phyloP scores from a whole-genome alignment of 2,797 vertebrate genomes.

The Carcharodon carcharias region DNA sequence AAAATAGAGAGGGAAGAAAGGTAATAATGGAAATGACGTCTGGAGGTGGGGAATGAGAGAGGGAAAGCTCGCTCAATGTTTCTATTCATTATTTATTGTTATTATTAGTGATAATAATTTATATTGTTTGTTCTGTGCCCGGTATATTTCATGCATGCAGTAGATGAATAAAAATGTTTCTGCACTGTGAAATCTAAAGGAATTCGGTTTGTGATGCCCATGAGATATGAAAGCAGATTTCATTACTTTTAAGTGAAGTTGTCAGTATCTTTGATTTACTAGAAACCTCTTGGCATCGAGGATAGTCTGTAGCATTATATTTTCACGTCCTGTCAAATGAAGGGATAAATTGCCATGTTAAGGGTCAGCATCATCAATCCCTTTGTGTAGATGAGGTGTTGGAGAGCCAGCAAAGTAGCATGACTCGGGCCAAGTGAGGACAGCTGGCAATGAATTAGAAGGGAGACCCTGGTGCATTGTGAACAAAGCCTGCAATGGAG shows the following conservation, averaged over 20 bases:
- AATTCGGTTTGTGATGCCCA: background rate
- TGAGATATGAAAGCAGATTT: background rate
- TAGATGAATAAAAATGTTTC: background rate
- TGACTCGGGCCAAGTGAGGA: constrained; percentile 20
- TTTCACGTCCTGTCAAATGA: constrained; percentile 42
- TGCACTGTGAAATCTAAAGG: background rate
- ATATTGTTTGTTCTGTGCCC: background rate
- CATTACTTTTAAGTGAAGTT: constrained; percentile 28
- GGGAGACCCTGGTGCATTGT: background rate
- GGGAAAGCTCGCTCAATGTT: background rate
- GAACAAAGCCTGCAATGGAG: background rate
- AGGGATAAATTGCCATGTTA: constrained; percentile 46
- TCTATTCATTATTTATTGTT: background rate
- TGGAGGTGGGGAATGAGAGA: background rate
- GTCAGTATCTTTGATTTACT: background rate
- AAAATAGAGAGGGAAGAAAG: background rate
- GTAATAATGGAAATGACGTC: too few relatives aligned
- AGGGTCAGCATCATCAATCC: constrained; percentile 37
- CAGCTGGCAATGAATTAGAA: constrained; percentile 35
- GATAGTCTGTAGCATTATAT: constrained; percentile 43
- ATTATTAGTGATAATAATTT: background rate
- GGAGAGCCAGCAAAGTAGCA: constrained; percentile 21
- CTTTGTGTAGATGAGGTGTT: background rate
- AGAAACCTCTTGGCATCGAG: background rate
- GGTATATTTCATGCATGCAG: background rate